Evolutionary conservation across 2,113 vertebrate genomes (phyloP).

Genomic region (Brachionichthys hirsutus): DNA sequence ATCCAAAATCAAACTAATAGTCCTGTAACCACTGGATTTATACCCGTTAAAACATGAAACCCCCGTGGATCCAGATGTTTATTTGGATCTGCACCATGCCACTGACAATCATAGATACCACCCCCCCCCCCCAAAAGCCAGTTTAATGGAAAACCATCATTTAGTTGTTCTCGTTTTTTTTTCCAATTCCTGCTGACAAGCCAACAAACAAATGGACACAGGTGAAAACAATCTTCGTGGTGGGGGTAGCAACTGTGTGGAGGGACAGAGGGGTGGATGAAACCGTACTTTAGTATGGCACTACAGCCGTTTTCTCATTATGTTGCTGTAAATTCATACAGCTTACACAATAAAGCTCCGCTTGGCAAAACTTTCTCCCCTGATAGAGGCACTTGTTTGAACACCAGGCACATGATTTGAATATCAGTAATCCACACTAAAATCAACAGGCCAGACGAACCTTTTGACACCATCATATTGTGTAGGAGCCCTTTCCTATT

Average conservation of each 20-base stretch:
- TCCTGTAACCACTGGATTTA: no score
- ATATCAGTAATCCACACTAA: slow-evolving; percentile 77
- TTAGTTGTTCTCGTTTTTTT: no score
- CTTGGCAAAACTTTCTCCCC: slow-evolving; percentile 77
- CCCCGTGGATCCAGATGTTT: no score
- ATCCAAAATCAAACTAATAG: no score
- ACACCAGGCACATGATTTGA: slow-evolving; percentile 77
- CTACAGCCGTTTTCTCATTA: slow-evolving; percentile 59
- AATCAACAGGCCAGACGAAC: slow-evolving; percentile 81
- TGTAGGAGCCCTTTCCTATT: slow-evolving; percentile 46
- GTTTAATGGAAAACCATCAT: no score
- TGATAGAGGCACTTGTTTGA: slow-evolving; percentile 77
- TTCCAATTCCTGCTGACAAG: no score
- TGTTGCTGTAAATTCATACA: slow-evolving; percentile 62
- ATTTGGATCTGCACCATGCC: no score
- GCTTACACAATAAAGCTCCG: slow-evolving; percentile 74
- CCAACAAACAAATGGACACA: no score
- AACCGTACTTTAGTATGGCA: slow-evolving; percentile 64
- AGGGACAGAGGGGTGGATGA: slow-evolving; percentile 45
- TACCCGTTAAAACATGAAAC: no score
- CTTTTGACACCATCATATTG: slow-evolving; percentile 75
- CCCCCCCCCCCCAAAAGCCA: no score
- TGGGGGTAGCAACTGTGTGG: not conserved
- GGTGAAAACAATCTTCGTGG: no score
- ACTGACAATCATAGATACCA: no score